Conservation (phyloP, 2,113 vertebrate genomes). For the Mugil cephalus region DNA sequence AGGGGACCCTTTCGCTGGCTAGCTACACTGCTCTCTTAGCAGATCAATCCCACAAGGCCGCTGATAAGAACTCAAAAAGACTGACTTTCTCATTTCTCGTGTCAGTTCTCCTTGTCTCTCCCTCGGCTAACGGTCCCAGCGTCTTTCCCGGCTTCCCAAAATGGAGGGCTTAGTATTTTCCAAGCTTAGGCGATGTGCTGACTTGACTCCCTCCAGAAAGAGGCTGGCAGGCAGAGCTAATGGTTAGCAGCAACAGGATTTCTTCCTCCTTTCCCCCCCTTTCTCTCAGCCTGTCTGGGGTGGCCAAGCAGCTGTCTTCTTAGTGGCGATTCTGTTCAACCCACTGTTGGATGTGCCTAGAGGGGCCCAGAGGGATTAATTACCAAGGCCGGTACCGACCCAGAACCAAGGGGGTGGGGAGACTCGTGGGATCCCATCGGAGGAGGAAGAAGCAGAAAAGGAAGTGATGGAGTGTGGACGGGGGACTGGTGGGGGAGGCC, state of each 20-base stretch:
- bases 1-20: conserved; percentile 1
- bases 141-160: conserved; percentile 43
- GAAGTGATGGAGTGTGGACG: not conserved
- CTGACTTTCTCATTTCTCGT: conserved; percentile 2
- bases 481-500: conserved; percentile 3
- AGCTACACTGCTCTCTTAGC: conserved; percentile 7
- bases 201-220: conserved; percentile 68
- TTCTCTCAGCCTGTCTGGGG: conserved; percentile 58
- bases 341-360: conserved; percentile 69
- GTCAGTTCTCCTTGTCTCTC: conserved; percentile 6
- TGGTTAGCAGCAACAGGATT: conserved; percentile 66
- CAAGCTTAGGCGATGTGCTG: conserved; percentile 59
- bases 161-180: conserved; percentile 50
- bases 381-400: conserved; percentile 75
- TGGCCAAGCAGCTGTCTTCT: conserved; percentile 79
- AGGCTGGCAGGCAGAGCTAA: conserved; percentile 66
- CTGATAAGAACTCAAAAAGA: conserved; percentile 23
- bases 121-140: conserved; percentile 17
- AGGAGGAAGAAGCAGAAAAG: conserved; percentile 39
- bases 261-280: conserved; percentile 39
- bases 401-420: conserved; percentile 44
- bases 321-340: conserved; percentile 76
- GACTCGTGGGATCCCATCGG: conserved; percentile 46
- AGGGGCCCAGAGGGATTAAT: conserved; percentile 86
- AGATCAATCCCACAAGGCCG: conserved; percentile 18